phyloP scores from a whole-genome alignment of 2,113 vertebrate genomes.

The Trichechus manatus region DNA sequence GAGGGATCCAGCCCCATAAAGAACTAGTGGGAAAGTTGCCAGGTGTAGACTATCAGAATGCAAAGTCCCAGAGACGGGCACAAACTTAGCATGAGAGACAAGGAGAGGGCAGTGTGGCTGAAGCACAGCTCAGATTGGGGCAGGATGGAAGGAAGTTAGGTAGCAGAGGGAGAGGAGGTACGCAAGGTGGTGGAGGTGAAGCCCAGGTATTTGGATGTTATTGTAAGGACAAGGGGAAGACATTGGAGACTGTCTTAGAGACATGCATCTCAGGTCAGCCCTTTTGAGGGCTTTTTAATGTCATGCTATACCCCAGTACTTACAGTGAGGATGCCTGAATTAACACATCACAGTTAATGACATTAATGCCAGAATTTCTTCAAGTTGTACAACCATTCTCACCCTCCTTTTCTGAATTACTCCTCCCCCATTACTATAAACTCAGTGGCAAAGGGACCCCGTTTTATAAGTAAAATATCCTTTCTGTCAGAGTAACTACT shows the following conservation, averaged over 20 bases:
- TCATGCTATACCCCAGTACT: not conserved
- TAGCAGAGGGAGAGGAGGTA: not conserved
- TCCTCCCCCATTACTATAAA: not conserved
- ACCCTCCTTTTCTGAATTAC: too few relatives aligned
- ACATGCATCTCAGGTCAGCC: not conserved
- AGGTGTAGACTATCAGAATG: not conserved
- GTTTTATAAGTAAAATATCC: not conserved
- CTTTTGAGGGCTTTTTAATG: not conserved
- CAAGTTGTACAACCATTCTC: not conserved
- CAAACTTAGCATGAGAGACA: not conserved
- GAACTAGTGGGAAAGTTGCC: not conserved
- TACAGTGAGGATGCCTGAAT: not conserved
- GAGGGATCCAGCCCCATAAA: not conserved
- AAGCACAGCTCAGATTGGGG: not conserved
- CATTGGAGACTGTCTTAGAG: not conserved
- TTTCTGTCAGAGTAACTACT: not conserved
- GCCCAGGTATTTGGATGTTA: not conserved
- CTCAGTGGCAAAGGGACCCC: not conserved
- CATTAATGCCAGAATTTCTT: not conserved
- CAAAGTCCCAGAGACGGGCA: not conserved
- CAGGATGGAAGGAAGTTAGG: not conserved
- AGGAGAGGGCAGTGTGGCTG: not conserved
- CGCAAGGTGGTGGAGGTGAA: not conserved
- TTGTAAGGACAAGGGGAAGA: not conserved
- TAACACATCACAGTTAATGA: not conserved